These are phyloP conservation scores for Nycteola revayana DNA, from an alignment of 2,888 invertebrate species.

Conservation along the genomic window DNA sequence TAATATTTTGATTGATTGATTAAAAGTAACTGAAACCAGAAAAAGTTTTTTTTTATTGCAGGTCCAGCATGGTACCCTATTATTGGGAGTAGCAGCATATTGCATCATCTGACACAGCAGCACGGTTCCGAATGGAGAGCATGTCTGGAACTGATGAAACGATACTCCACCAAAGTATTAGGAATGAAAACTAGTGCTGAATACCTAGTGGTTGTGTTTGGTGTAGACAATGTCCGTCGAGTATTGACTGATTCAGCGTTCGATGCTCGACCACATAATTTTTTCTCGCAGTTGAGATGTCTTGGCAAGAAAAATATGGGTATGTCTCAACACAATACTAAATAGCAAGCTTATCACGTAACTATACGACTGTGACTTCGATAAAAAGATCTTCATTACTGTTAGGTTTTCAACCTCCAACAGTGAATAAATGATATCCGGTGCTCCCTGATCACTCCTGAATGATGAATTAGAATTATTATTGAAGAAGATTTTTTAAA, in stretches of 20 bases:
- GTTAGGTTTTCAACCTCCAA: too few species aligned
- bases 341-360: too few species aligned
- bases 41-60: too few species aligned
- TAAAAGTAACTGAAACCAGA: too few species aligned
- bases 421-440: too few species aligned
- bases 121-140: constrained; percentile 81
- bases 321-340: too few species aligned
- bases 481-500: too few species aligned
- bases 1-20: too few species aligned
- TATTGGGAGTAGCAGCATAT: constrained; percentile 53
- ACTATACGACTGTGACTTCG: too few species aligned
- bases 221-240: constrained; percentile 83
- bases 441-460: too few species aligned
- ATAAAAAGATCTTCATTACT: too few species aligned
- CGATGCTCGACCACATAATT: constrained; percentile 87
- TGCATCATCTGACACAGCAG: constrained; percentile 44
- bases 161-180: constrained; percentile 83
- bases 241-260: constrained; percentile 84
- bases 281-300: constrained; percentile 85
- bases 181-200: constrained; percentile 85
- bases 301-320: constrained; percentile 84
- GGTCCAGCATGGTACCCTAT: constrained; percentile 72
- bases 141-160: constrained; percentile 78
- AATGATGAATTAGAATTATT: too few species aligned
- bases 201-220: constrained; percentile 83